Base-by-base conservation (phyloP, 2,113 vertebrate species). In the Gavialis gangeticus region DNA sequence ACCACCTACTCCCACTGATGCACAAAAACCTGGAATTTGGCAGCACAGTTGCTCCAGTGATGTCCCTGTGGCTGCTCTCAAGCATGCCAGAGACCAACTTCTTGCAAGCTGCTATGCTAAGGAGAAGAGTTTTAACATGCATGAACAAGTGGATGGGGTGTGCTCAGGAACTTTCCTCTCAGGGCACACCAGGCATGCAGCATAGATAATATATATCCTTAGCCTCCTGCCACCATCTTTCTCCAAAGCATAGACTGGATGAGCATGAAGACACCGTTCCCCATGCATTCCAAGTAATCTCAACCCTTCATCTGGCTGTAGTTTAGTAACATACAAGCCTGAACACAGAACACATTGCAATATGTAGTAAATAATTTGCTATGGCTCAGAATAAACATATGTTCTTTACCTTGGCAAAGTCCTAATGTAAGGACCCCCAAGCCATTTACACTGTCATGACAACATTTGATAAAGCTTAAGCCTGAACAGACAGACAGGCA, bases 231-330 rank as follows among this genome's bases (percentile, higher is more conserved):
- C 37, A 46, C 37, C 37, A 7, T 46, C 37, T 46, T 46, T 46
- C 37, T 46, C n/a, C 17, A 67, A 6, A 69, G 19, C 10, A 34
- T 34, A 69, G 19, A 34, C 21, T 34, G 21, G 21, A 34, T 34
- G 34, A 19, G 30, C 28, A 66, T 27, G 57, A 71, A 8, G 83
- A 58, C 5, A 80, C 82, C 24, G 62, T 62, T 17, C 92, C 87
- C 82, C 75, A 90, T n/a, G 57, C 60, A 46, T 78, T 58, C 5
- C 46, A 75, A 5, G 2, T 90, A 94, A 94, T 94, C 94, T 94
- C 93, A 91, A 90, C 25, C 24, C 19, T 18, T 93, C 86, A 93
- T 96, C 88, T 79, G 56, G 54, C 18, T 0, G 3, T 71, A 81
- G 87, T 83, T 79, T 58, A 88, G 90, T 6, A 88, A 55, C 11